Conservation (phyloP, 1,140 invertebrate genomes). For the Notospermus geniculatus region DNA sequence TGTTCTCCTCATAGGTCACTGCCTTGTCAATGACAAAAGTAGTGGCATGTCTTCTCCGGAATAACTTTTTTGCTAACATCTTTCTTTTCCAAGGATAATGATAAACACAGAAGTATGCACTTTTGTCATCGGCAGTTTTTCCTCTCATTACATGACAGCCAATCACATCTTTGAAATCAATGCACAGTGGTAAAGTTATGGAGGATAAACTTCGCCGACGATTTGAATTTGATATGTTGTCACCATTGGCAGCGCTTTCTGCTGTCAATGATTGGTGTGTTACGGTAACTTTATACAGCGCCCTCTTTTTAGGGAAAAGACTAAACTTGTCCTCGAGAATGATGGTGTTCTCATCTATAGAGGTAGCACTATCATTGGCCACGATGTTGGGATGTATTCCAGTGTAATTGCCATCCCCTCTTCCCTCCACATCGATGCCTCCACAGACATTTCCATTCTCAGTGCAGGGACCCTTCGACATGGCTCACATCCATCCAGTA, state of each 20-base stretch:
- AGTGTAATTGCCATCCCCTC: not conserved
- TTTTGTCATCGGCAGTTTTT: conserved; percentile 62
- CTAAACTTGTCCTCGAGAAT: conserved; percentile 27
- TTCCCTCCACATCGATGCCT: not conserved
- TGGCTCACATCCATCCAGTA: too few relatives aligned
- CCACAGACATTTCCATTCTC: not conserved
- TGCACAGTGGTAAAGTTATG: not conserved
- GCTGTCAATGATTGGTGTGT: conserved; percentile 5
- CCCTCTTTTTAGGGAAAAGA: conserved; percentile 36
- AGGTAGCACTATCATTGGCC: not conserved
- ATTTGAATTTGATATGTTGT: too few relatives aligned
- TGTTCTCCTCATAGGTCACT: conserved; percentile 80
- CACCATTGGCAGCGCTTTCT: too few relatives aligned
- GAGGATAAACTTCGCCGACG: too few relatives aligned
- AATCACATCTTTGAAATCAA: conserved; percentile 37
- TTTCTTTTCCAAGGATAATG: conserved; percentile 75
- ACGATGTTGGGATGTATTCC: not conserved
- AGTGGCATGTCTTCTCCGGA: conserved; percentile 70
- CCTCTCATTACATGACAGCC: conserved; percentile 57
- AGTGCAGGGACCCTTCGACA: too few relatives aligned
- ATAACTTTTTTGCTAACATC: conserved; percentile 59
- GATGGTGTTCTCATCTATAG: not conserved
- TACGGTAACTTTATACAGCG: conserved; percentile 25
- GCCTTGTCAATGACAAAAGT: conserved; percentile 76
- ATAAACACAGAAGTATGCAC: conserved; percentile 82